Base-by-base conservation (phyloP, 2,797 vertebrate genomes). In the Hemibagrus guttatus region DNA sequence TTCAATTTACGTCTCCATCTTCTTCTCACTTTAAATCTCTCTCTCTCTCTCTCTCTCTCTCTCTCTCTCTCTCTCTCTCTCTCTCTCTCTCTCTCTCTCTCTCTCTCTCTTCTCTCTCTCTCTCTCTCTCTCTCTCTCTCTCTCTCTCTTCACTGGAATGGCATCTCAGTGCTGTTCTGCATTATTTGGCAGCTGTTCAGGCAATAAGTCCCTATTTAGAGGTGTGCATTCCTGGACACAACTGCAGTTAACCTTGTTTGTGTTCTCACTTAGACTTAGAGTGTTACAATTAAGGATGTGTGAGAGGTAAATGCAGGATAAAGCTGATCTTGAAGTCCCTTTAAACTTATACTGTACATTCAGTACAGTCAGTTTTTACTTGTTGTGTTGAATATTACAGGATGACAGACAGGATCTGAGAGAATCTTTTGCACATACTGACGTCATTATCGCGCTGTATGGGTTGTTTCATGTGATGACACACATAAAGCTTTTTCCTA, bases 181-280 rank as follows among this genome's bases (percentile, higher is more conserved):
- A 69, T 35, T 59, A 69, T 35, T 59, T 52, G 80, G 64, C 74
- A 54, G 35, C 56, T 56, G 1, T 71, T 72, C 72, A 84, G 54
- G 61, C 81, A 84, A 69, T 85, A 83, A 88, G 75, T 86, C 87
- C 75, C 59, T 66, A 76, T 79, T 87, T 83, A 80, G 23, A 64
- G 69, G 59, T n/a, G 5, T 31, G 58, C 31, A 82, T 72, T 71
- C 46, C 83, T 75, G 31, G 35, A 81, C 63, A 56, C 61, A 72
- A 49, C 58, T 61, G 54, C 28, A 59, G 49, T 84, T 82, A 87
- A 75, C 58, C 52, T 84, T 72, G 80, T 81, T 86, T 83, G 84
- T 88, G 84, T 88, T 88, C 84, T 23, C 82, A 59, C 63, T 75
- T 52, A 66, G 76, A 64, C 52, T 81, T 85, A 31, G 71, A 23